Base-by-base conservation (phyloP, 2,888 invertebrate genomes). In the Sepioteuthis lessoniana region DNA sequence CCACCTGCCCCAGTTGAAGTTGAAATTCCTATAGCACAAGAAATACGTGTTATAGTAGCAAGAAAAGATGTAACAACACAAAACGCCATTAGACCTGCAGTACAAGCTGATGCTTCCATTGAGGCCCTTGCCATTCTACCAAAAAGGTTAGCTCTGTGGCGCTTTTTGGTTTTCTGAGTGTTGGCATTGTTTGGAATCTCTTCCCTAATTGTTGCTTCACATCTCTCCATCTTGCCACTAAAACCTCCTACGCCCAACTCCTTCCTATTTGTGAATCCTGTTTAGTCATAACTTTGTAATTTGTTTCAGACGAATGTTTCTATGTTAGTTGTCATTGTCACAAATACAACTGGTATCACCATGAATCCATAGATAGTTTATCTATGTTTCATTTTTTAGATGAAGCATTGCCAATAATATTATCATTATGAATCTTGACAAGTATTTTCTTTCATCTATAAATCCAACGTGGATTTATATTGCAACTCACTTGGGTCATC, bases 111-210 rank as follows among this genome's bases (percentile, higher is more conserved):
- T 76, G n/a, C 76, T 35, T 76, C 76, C 8, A 31, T 31, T 5
- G 10, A 4, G 13, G 76, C 19, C n/a, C 76, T 76, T 76, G 76
- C n/a, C n/a, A 76, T 76, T 35, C n/a, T 13, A n/a, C 76, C n/a
- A 76, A 76, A 76, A 76, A 76, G 76, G 76, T 76, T 76, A 76
- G 76, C 76, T 76, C 76, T 76, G 16, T 76, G 76, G 76, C n/a
- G 13, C n/a, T 76, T 76, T 76, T 13, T 76, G 10, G n/a, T 35
- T 76, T 35, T 35, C 76, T 3, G 76, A 76, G 76, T 76, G 76
- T 35, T 35, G n/a, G n/a, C n/a, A 19, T 55, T 76, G 35, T 76
- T 76, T 35, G n/a, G n/a, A 76, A 76, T n/a, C n/a, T 10, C 19
- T 76, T n/a, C n/a, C 76, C 76, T 76, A 13, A n/a, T 35, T 35